Base-by-base conservation (phyloP, 2,797 vertebrate genomes). In the Poeciliopsis turneri region DNA sequence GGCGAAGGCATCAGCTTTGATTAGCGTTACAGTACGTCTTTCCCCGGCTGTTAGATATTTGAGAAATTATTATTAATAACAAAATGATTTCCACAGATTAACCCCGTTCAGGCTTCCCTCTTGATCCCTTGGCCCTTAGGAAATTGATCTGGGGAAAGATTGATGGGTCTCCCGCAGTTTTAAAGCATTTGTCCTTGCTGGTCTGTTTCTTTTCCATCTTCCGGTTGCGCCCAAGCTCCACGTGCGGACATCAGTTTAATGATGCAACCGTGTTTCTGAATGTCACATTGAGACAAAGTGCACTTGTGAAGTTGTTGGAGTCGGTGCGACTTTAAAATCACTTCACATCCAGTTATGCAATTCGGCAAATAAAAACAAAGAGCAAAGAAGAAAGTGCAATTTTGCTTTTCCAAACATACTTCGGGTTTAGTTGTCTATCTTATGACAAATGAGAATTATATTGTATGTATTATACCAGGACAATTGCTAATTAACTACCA, bases 41-140 rank as follows among this genome's bases (percentile, higher is more conserved):
- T 93, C 90, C 90, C 77, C n/a, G 89, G 91, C 86, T 80, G 87
- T 94, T 94, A 90, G 87, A 94, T 94, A 92, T 95, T 92, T 95
- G 93, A 96, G 93, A 96, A 96, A 96, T 96, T 92, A 94, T 95
- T 96, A 96, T 96, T 96, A 96, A 96, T 96, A 96, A 95, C 94
- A 87, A 94, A 94, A 95, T 96, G 94, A 96, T 96, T 96, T 95
- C 93, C 93, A 89, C 88, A 95, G 92, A 96, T 96, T 96, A 96
- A 96, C 96, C 96, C 87, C 95, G 90, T 92, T 92, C 95, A 87
- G 84, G 91, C 92, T 93, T 93, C 94, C 93, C 93, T 91, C 90
- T 84, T 92, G 94, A 95, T 94, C 92, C 72, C 77, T 55, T 84
- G 94, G 92, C 95, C 95, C 94, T 92, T 92, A 89, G 93, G 91